Conservation (phyloP, 2,888 invertebrate genomes). For the Acrocyrtus sp. region DNA sequence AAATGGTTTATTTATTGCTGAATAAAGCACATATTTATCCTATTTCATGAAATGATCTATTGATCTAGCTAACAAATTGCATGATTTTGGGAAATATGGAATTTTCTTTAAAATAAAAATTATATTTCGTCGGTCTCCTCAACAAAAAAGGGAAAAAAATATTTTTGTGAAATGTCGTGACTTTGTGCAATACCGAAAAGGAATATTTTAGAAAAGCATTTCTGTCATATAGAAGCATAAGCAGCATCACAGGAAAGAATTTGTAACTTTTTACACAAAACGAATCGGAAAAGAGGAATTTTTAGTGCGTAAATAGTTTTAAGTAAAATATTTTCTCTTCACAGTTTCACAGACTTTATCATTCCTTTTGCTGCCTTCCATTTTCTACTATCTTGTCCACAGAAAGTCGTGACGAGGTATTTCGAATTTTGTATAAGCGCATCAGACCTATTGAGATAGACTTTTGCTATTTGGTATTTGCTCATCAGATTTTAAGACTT, state of each 20-base stretch:
- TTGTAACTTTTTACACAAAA: too few species aligned
- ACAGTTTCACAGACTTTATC: neutral
- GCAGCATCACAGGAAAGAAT: too few species aligned
- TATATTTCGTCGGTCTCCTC: neutral
- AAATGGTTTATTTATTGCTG: too few species aligned
- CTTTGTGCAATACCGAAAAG: constrained; percentile 8
- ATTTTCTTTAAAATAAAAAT: constrained; percentile 1
- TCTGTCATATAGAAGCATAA: neutral
- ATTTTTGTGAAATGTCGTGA: constrained; percentile 12
- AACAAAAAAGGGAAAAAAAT: too few species aligned
- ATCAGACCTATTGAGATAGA: neutral
- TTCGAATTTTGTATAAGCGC: neutral
- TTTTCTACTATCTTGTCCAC: neutral
- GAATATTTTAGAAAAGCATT: neutral
- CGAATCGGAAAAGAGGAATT: too few species aligned
- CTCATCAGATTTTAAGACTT: too few species aligned
- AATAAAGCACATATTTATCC: too few species aligned
- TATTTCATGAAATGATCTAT: constrained; percentile 13
- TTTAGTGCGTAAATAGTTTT: neutral
- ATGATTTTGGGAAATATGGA: neutral
- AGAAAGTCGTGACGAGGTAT: neutral
- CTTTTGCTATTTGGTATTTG: too few species aligned
- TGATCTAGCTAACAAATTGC: neutral
- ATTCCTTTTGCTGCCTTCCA: too few species aligned
- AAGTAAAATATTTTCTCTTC: neutral